phyloP scores from a whole-genome alignment of 2,888 invertebrate species.

The Barypeithes pellucidus region DNA sequence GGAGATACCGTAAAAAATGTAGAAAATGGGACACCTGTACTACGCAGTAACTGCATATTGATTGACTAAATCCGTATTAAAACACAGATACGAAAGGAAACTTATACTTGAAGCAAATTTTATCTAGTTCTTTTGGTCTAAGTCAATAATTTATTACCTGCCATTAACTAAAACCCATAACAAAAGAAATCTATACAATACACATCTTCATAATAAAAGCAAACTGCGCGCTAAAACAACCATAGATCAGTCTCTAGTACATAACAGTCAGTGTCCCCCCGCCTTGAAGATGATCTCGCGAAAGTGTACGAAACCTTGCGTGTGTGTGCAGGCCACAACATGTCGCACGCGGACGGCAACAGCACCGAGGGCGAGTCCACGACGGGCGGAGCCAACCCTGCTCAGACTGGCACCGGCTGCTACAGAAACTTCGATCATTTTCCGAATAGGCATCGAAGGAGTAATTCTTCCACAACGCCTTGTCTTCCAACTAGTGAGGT shows the following conservation, averaged over 20 bases:
- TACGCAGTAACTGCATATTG: too few relatives aligned
- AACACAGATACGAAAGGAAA: too few relatives aligned
- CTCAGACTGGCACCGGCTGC: constrained; percentile 84
- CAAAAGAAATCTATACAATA: background rate
- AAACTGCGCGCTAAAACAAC: constrained; percentile 13
- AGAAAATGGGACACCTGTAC: too few relatives aligned
- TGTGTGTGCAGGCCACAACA: constrained; percentile 85
- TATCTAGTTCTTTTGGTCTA: background rate
- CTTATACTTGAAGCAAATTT: too few relatives aligned
- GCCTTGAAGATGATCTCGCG: constrained; percentile 44
- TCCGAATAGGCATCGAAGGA: constrained; percentile 71
- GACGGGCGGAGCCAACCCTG: constrained; percentile 70
- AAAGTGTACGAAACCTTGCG: constrained; percentile 46
- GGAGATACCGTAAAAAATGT: too few relatives aligned
- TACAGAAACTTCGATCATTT: constrained; percentile 86
- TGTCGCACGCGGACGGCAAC: constrained; percentile 91
- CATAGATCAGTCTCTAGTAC: constrained; percentile 21
- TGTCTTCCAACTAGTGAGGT: constrained; percentile 55
- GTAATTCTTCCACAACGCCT: constrained; percentile 71
- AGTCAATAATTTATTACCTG: constrained; percentile 3
- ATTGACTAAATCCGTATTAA: too few relatives aligned
- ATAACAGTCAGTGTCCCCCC: constrained; percentile 37
- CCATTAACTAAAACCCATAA: background rate
- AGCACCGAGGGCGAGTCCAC: constrained; percentile 81
- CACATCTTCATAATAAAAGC: background rate